Evolutionary conservation across 1,140 invertebrate genomes (phyloP).

Genomic region (Halyomorpha halys): DNA sequence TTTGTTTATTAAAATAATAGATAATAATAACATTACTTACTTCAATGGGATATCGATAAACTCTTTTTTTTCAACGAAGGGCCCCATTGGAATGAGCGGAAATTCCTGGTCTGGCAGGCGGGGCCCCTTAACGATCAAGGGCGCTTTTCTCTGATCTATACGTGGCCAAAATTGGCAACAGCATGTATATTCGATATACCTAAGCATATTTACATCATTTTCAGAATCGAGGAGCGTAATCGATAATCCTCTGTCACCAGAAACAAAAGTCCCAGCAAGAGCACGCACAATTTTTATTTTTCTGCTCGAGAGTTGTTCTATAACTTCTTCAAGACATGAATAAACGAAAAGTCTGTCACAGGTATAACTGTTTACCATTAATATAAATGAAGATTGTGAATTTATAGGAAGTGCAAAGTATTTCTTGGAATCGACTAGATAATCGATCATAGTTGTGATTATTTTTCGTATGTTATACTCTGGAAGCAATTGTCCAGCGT

Average conservation of each 20-base stretch:
- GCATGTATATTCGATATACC: background rate
- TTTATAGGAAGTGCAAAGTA: background rate
- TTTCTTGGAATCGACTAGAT: background rate
- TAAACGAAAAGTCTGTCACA: background rate
- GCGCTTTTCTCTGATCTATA: background rate
- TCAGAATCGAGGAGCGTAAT: background rate
- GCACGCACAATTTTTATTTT: slow-evolving; percentile 3
- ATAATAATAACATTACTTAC: too few species aligned
- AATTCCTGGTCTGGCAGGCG: background rate
- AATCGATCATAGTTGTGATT: background rate
- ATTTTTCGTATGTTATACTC: background rate
- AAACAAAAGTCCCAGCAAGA: background rate
- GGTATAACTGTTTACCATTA: slow-evolving; percentile 5
- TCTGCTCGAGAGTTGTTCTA: background rate
- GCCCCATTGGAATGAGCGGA: background rate
- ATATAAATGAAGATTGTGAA: background rate
- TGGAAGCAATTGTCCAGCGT: background rate
- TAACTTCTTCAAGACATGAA: background rate
- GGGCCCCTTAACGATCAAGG: background rate
- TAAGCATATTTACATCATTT: background rate
- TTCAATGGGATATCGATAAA: background rate
- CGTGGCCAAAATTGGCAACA: background rate
- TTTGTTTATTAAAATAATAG: too few species aligned
- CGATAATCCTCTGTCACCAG: slow-evolving; percentile 1
- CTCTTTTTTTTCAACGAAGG: background rate